These are phyloP conservation scores for Malurus splendens DNA, from an alignment of 2,797 vertebrate genomes.

Conservation along the genomic window DNA sequence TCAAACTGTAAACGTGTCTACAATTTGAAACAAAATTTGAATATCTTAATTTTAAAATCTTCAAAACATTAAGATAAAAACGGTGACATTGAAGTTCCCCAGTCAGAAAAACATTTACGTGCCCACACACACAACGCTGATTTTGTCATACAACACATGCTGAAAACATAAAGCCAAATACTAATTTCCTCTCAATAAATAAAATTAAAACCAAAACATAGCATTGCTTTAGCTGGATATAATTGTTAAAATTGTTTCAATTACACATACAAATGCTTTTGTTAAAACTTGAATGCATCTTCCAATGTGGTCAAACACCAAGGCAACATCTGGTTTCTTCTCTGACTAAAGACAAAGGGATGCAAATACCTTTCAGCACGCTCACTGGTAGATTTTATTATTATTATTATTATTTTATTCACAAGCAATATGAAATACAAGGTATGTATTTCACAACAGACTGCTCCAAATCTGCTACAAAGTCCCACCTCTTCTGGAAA, in stretches of 20 bases:
- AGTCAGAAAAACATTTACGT: not conserved
- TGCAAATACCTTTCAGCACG: not conserved
- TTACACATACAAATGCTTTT: not conserved
- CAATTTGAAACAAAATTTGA: not conserved
- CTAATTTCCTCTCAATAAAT: not conserved
- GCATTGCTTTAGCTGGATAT: not conserved
- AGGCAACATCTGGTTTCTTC: conserved; percentile 3
- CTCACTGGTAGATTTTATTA: not conserved
- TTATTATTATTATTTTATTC: too few relatives aligned
- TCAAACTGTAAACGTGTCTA: not conserved
- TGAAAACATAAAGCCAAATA: not conserved
- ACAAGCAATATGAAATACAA: not conserved
- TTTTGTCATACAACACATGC: not conserved
- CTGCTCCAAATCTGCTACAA: not conserved
- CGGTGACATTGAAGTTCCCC: not conserved
- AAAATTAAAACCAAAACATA: not conserved
- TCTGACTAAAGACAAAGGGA: not conserved
- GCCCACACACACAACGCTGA: not conserved
- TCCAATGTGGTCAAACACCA: not conserved
- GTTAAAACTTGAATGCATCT: not conserved
- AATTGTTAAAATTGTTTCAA: not conserved
- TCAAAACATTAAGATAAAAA: not conserved
- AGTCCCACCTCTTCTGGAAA: conserved; percentile 1
- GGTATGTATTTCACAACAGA: not conserved
- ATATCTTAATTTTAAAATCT: not conserved